Conservation (phyloP, 2,888 invertebrate species). For the Seira ritae region DNA sequence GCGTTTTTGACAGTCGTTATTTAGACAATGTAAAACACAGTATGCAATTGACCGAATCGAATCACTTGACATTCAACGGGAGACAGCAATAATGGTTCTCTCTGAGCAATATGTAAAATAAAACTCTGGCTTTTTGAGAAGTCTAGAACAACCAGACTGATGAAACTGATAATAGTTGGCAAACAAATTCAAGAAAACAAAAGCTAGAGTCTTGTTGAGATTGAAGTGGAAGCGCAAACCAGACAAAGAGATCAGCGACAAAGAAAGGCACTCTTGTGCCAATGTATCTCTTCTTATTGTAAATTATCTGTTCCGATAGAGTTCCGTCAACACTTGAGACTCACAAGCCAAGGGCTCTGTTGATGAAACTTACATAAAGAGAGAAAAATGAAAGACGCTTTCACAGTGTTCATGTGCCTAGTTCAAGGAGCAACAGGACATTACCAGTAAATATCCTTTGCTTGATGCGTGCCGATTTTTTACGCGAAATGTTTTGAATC, state of each 20-base stretch:
- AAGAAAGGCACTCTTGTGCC: neutral
- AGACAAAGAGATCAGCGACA: neutral
- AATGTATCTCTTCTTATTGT: neutral
- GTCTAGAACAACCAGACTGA: too few relatives aligned
- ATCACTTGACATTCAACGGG: constrained; percentile 1
- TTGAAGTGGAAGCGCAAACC: neutral
- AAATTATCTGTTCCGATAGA: constrained; percentile 2
- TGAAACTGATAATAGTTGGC: neutral
- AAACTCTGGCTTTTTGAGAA: neutral
- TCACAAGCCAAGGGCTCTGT: neutral
- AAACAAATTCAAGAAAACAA: neutral
- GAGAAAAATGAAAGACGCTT: too few relatives aligned
- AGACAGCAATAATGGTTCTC: neutral
- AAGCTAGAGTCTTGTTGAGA: neutral
- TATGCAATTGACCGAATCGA: constrained; percentile 1
- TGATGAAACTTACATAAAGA: neutral
- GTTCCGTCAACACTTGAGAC: neutral
- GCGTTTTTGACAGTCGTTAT: constrained; percentile 10
- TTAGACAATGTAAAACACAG: constrained; percentile 6
- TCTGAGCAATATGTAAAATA: neutral
- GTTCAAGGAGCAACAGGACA: too few relatives aligned
- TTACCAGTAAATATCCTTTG: neutral
- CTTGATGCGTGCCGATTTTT: neutral
- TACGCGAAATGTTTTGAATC: neutral
- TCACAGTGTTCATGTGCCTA: too few relatives aligned